A percentile compares a stretch with the other conserved stretches of the same genome.
phyloP scores from a whole-genome alignment of 2,113 vertebrate genomes.

The Tiliqua scincoides region DNA sequence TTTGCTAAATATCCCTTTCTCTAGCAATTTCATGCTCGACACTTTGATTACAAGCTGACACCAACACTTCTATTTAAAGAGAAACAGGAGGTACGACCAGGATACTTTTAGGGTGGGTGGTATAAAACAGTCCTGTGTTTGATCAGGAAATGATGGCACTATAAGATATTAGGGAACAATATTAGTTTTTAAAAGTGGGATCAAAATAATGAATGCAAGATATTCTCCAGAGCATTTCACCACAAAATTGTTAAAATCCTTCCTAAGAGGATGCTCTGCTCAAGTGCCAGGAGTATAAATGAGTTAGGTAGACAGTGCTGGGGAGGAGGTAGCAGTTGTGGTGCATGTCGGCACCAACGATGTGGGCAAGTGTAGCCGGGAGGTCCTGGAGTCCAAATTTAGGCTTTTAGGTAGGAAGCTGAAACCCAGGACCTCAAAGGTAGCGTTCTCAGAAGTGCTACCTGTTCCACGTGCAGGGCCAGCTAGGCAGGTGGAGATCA shows the following conservation, averaged over 20 bases:
- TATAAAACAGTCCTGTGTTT: neutral
- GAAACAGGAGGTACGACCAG: neutral
- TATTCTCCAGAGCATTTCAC: neutral
- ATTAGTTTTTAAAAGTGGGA: neutral
- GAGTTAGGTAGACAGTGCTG: conserved; percentile 10
- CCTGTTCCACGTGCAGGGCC: no score
- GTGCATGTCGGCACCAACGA: no score
- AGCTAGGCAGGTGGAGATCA: no score
- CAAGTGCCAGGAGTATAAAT: neutral
- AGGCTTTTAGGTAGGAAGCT: no score
- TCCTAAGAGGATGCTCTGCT: neutral
- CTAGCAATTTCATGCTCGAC: neutral
- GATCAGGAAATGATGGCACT: neutral
- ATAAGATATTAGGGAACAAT: neutral
- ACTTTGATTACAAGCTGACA: neutral
- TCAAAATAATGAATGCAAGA: neutral
- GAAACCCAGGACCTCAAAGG: no score
- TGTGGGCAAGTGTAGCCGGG: no score
- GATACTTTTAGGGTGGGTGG: neutral
- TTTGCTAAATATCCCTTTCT: neutral
- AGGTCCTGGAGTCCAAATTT: no score
- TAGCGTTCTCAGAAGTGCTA: no score
- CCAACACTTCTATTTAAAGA: neutral
- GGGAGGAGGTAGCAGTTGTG: no score
- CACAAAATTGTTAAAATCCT: neutral